Base-by-base conservation (phyloP, 2,113 vertebrate genomes). In the Poicephalus gulielmi region DNA sequence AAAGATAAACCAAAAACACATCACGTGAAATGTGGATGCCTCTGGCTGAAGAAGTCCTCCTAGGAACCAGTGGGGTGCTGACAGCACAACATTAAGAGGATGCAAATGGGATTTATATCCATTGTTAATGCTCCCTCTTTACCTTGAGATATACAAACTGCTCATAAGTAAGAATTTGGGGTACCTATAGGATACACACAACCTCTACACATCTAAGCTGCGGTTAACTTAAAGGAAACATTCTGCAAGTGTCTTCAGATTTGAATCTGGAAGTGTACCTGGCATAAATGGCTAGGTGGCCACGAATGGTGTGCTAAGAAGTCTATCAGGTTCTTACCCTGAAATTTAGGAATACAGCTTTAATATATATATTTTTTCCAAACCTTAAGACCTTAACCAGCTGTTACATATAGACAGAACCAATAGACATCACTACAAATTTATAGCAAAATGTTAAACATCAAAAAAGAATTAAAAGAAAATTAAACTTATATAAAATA, bases 1-100 rank as follows among this genome's bases (percentile, higher is more conserved):
- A 89, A 92, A 76, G 77, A 91, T 62, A 91, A 94, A 82, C 39
- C 35, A 28, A 66, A 87, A 89, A 95, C n/a, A 86, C 62, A 52
- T 46, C 43, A 82, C 1, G 4, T 70, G 67, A 85, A 87, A 81
- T 6, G 44, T 19, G 41, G 82, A 83, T 76, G 75, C 49, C 44
- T 91, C 47, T 60, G 62, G 74, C 84, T 76, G 77, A 86, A 84
- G 43, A 73, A 82, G 52, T 78, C 70, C 66, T 89, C 63, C 75
- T 41, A 69, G 59, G 68, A 95, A 92, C 44, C 71, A 84, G 62
- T 74, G 24, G 35, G 17, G 11, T 93, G 47, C 87, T 37, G 22
- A 69, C 5, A 92, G 47, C 3, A 71, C 27, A 47, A 31, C 37
- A 59, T 3, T 37, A 63, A 46, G 71, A 68, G 28, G 86, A 74